A percentile compares a stretch with the other conserved stretches of the same genome.
Conservation (phyloP, 2,888 invertebrate genomes). For the Liopterus haemorrhoidalis region DNA sequence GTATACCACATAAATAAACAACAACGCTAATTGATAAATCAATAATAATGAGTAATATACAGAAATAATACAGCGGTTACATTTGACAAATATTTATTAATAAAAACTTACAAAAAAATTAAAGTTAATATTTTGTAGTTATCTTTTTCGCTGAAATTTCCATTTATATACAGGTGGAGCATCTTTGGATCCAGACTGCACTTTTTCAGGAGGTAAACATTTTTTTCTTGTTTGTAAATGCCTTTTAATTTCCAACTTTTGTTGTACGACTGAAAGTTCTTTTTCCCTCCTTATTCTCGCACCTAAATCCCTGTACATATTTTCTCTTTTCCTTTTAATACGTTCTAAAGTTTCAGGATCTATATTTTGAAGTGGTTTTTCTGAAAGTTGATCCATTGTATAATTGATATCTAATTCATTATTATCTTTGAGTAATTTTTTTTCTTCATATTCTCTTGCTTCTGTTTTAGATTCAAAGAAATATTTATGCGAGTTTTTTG, state of each 20-base stretch:
- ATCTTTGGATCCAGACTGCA: constrained; percentile 58
- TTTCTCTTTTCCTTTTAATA: constrained; percentile 55
- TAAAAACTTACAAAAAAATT: too few relatives aligned
- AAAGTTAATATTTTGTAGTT: too few relatives aligned
- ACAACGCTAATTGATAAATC: too few relatives aligned
- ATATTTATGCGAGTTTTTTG: constrained; percentile 70
- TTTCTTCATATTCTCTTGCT: constrained; percentile 52
- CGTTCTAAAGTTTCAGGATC: constrained; percentile 51
- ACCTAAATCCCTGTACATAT: constrained; percentile 65
- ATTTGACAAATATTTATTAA: too few relatives aligned
- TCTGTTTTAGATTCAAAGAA: constrained; percentile 59
- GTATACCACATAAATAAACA: too few relatives aligned
- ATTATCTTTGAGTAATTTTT: constrained; percentile 67
- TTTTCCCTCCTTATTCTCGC: constrained; percentile 73
- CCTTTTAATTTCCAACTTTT: constrained; percentile 70
- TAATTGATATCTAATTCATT: constrained; percentile 65
- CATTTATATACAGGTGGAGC: constrained; percentile 73
- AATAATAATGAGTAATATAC: too few relatives aligned
- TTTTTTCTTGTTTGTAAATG: constrained; percentile 58
- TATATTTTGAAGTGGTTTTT: constrained; percentile 54
- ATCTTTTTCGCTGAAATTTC: constrained; percentile 75
- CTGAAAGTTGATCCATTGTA: constrained; percentile 64
- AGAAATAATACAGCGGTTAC: too few relatives aligned
- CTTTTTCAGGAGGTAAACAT: constrained; percentile 57
- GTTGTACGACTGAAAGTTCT: constrained; percentile 67